Evolutionary conservation across 2,797 vertebrate genomes (phyloP).

Genomic region (Poecile montanus): DNA sequence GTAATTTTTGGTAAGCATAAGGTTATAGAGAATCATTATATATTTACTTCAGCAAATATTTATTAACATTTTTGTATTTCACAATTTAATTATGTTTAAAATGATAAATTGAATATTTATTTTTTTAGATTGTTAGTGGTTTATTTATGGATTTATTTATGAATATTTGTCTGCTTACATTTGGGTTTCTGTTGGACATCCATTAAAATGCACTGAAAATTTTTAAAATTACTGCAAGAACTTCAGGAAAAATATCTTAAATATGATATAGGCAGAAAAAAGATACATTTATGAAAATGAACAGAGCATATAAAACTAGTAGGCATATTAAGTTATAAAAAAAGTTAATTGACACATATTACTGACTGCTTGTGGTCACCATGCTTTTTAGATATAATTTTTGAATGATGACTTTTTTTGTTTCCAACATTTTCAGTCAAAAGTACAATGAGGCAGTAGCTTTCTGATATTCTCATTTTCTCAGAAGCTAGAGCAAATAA

Average conservation of each 20-base stretch:
- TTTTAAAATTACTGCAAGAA: neutral
- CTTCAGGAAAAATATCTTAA: neutral
- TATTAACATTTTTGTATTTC: neutral
- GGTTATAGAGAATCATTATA: neutral
- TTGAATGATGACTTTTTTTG: neutral
- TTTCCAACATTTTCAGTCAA: neutral
- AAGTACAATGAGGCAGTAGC: neutral
- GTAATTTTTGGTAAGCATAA: neutral
- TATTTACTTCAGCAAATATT: neutral
- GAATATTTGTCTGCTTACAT: neutral
- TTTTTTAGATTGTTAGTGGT: neutral
- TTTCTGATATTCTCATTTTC: neutral
- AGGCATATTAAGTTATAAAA: neutral
- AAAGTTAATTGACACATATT: neutral
- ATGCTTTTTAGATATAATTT: neutral
- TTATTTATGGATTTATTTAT: neutral
- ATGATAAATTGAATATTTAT: neutral
- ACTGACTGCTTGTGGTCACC: neutral
- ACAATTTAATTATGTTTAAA: neutral
- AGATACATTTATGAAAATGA: neutral
- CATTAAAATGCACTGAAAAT: neutral
- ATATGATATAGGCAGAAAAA: neutral
- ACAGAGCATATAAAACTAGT: neutral
- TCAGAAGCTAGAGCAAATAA: neutral
- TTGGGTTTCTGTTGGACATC: neutral